These are phyloP conservation scores for Ceyx melanurus DNA, from an alignment of 2,113 vertebrate genomes.

Conservation along the genomic window DNA sequence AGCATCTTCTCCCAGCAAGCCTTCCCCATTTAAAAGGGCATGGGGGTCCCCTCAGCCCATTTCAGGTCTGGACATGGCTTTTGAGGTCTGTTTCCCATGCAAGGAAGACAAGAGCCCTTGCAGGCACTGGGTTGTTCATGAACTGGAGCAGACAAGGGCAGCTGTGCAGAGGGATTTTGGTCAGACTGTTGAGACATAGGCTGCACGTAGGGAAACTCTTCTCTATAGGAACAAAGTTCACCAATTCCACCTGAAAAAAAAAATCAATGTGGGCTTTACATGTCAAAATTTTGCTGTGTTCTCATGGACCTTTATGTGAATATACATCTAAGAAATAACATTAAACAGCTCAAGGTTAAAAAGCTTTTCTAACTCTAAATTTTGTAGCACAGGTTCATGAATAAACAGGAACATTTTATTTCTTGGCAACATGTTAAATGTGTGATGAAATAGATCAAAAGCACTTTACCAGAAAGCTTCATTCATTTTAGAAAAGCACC, in stretches of 20 bases:
- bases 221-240: not conserved
- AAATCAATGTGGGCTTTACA: fast-evolving
- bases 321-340: not conserved
- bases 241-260: not conserved
- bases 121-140: not conserved
- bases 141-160: not conserved
- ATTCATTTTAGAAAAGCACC: slow-evolving; percentile 16
- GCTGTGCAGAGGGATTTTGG: not conserved
- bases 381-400: not conserved
- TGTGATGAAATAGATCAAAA: slow-evolving; percentile 31
- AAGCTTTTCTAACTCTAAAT: not conserved
- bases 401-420: slow-evolving; percentile 13
- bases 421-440: not conserved
- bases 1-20: not conserved
- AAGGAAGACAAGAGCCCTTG: not conserved
- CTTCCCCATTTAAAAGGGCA: not conserved
- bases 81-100: not conserved
- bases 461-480: slow-evolving; percentile 3
- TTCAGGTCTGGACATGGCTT: not conserved
- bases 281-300: not conserved
- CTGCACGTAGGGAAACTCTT: not conserved
- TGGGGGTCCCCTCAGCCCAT: not conserved
- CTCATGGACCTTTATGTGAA: not conserved
- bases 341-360: not conserved
- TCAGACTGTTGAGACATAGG: not conserved